Conservation (phyloP, 2,113 vertebrate species). For the Toxotes chatareus region DNA sequence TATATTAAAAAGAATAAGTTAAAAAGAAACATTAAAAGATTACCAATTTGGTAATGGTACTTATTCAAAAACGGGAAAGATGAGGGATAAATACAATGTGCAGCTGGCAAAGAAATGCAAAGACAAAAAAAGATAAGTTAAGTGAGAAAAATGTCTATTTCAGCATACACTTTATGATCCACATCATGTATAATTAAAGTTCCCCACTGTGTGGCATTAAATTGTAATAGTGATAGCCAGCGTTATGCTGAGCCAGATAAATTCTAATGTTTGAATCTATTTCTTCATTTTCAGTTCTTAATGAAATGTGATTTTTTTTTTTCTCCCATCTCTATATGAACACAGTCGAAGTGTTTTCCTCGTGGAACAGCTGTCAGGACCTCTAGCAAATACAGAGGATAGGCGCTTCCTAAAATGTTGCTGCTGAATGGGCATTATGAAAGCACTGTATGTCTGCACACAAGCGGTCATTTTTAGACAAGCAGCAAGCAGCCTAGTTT, state of each 20-base stretch:
- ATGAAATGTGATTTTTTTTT: constrained; percentile 23
- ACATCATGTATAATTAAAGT: constrained; percentile 74
- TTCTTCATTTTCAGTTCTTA: constrained; percentile 51
- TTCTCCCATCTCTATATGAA: background rate
- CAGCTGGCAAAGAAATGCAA: constrained; percentile 33
- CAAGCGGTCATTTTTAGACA: background rate
- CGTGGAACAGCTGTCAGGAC: constrained; percentile 20
- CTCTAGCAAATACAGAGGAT: constrained; percentile 12
- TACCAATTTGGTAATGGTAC: too few species aligned
- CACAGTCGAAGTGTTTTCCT: constrained; percentile 11
- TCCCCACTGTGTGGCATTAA: constrained; percentile 62
- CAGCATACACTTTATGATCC: constrained; percentile 66
- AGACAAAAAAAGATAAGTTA: constrained; percentile 67
- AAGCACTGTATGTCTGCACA: background rate
- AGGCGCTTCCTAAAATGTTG: constrained; percentile 3
- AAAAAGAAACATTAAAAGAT: too few species aligned
- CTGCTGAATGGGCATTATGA: constrained; percentile 7
- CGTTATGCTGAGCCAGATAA: constrained; percentile 61
- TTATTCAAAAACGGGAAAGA: too few species aligned
- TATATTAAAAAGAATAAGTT: too few species aligned
- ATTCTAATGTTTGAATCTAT: constrained; percentile 63
- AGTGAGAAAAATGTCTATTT: constrained; percentile 67
- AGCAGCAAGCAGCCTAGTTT: background rate
- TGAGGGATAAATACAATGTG: too few species aligned
- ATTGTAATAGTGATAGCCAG: constrained; percentile 50